A percentile compares a stretch with the other conserved stretches of the same genome.
Conservation (phyloP, 2,113 vertebrate genomes). For the Formicarius rufipectus region DNA sequence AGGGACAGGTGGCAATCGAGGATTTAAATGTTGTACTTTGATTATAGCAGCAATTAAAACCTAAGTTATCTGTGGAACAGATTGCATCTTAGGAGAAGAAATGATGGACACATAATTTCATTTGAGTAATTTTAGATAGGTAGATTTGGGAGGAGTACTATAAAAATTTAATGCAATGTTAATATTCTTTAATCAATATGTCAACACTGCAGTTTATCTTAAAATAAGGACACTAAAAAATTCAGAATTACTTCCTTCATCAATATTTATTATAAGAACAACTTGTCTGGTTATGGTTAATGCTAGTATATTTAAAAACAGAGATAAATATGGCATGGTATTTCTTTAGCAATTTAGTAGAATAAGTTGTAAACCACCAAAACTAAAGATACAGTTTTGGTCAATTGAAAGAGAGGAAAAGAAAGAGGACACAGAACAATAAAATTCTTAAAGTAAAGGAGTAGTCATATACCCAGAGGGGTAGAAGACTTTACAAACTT, state of each 20-base stretch:
- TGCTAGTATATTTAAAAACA: not conserved
- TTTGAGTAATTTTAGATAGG: not conserved
- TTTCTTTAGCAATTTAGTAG: not conserved
- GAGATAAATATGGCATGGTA: not conserved
- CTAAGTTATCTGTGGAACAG: not conserved
- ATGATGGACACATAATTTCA: not conserved
- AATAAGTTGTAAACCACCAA: not conserved
- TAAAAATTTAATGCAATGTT: not conserved
- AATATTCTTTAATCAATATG: not conserved
- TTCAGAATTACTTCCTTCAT: not conserved
- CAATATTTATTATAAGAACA: not conserved
- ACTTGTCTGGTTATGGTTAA: not conserved
- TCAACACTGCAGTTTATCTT: not conserved
- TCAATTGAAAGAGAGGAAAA: not conserved
- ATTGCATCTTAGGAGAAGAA: not conserved
- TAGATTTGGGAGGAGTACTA: not conserved
- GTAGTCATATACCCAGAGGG: not conserved
- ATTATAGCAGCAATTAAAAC: not conserved
- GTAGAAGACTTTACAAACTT: not conserved
- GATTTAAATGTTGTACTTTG: not conserved
- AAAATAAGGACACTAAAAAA: not conserved
- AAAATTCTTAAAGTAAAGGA: not conserved
- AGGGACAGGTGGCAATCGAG: not conserved
- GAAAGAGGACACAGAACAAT: not conserved
- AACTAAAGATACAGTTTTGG: not conserved